Evolutionary conservation across 2,888 invertebrate genomes (phyloP).

Genomic region (Mesorhabditis sp.): DNA sequence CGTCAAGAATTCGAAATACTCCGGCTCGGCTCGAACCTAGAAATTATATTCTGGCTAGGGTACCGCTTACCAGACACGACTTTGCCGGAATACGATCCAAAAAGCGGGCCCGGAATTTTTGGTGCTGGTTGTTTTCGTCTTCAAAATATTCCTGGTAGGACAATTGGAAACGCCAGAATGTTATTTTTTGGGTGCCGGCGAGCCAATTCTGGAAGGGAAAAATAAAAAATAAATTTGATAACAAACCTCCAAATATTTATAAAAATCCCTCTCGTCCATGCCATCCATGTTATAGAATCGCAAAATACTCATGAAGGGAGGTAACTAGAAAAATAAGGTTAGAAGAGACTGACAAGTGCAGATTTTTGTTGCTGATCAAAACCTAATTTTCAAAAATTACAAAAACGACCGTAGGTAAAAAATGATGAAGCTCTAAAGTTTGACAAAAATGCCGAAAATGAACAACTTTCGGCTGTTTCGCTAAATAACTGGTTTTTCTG

Average conservation of each 20-base stretch:
- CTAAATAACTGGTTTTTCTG: too few relatives aligned
- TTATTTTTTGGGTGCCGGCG: neutral
- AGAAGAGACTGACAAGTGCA: too few relatives aligned
- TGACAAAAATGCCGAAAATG: too few relatives aligned
- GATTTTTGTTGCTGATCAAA: too few relatives aligned
- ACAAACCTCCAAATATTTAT: too few relatives aligned
- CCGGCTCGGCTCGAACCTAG: neutral
- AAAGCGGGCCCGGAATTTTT: neutral
- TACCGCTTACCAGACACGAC: neutral
- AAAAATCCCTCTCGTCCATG: neutral
- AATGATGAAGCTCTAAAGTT: neutral
- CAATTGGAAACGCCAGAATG: neutral
- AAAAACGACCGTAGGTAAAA: neutral
- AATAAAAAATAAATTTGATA: too few relatives aligned
- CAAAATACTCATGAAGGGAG: neutral
- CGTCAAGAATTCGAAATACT: neutral
- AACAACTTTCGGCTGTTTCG: too few relatives aligned
- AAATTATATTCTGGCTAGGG: neutral
- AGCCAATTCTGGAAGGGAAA: neutral
- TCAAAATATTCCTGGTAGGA: neutral
- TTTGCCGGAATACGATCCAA: neutral
- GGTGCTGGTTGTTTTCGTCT: neutral
- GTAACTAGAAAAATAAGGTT: neutral
- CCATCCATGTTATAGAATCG: neutral
- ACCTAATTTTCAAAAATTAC: too few relatives aligned